Base-by-base conservation (phyloP, 1,140 invertebrate species). In the Palaemon carinicauda region DNA sequence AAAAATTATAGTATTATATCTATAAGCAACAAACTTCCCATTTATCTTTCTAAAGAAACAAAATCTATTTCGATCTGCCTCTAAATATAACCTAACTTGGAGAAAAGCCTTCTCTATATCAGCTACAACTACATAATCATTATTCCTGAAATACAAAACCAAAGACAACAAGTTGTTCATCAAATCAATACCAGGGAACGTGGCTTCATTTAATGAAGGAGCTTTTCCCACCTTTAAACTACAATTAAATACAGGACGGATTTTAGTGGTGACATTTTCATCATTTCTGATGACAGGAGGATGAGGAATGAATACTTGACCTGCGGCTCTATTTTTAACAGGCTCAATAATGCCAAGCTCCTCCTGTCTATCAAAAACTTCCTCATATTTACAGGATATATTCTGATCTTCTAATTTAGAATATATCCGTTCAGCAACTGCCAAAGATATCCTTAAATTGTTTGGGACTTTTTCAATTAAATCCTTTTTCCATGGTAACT, bases 91-190 rank as follows among this genome's bases (percentile, higher is more conserved):
- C 24, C 60, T 65, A 17, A 87, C 33, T 60, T 87, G 82, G n/a
- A 87, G n/a, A 29, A 87, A 87, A 3, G 84, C 78, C 50, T 84
- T 51, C 29, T 33, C 19, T 14, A 87, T 87, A 54, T 87, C 84
- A 1, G 82, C 5, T 1, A 82, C 19, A 12, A 84, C 69, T 9
- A 82, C 29, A 84, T 53, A 87, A 5, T 56, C 17, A 29, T 87
- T 52, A 1, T 29, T 82, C 17, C 84, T n/a, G 15, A 87, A 54
- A 15, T 41, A 10, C 10, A 83, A 12, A 29, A 86, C n/a, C 5
- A 87, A 77, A 1, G 29, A 56, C n/a, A 54, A 51, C 31, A 87
- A 71, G 21, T 52, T 65, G 14, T 21, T 29, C 31, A 87, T 33
- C 1, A 87, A 77, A 27, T 87, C 60, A 14, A 84, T 15, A 29